Evolutionary conservation across 2,888 invertebrate species (phyloP), one percentile per base, ranked within the genome.

Genomic region (Trichogramma evanescens): DNA sequence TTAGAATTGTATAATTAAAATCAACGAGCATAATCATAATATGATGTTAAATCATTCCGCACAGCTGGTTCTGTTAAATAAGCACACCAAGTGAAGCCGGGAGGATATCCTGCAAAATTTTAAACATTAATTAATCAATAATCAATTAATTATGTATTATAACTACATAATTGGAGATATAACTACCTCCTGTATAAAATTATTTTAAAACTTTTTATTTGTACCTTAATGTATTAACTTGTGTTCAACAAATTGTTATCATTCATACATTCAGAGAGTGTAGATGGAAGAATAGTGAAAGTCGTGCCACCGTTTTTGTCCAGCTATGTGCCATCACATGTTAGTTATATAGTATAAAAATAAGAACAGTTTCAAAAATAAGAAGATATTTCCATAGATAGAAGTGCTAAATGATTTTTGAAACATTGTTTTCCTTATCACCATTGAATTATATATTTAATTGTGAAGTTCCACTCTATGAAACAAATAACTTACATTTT

Each of bases 61-160:
- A 69, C 49, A 59, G 68, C 68, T 68, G 76, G 73, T 66, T 74
- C 74, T 57, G 68, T 72, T 67, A 77, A 67, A 67, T 77, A 76
- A 70, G 75, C 73, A 67, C 77, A 77, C 77, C 77, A 77, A 56
- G 76, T 76, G 60, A 75, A 77, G 54, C 77, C 77, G 64, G 77
- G 73, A 62, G 77, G 77, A 67, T 75, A 77, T 66, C 76, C 77
- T 77, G 74, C 61, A 77, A 76, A 72, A 73, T 40, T 48, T 41
- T 39, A 46, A 46, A n/a, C 8, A 52, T 42, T 41, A 38, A 41
- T 46, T 7, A 40, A n/a, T 53, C 26, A 41, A 6, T 39, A 44
- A 54, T 7, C 26, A 51, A 44, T 52, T 44, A 26, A 57, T 40
- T 42, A 5, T 44, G 40, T 54, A 50, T 39, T 49, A 51, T 9